Evolutionary conservation across 2,113 vertebrate species (phyloP), one percentile per base, ranked within the genome.

Genomic region (Microtus richardsoni): DNA sequence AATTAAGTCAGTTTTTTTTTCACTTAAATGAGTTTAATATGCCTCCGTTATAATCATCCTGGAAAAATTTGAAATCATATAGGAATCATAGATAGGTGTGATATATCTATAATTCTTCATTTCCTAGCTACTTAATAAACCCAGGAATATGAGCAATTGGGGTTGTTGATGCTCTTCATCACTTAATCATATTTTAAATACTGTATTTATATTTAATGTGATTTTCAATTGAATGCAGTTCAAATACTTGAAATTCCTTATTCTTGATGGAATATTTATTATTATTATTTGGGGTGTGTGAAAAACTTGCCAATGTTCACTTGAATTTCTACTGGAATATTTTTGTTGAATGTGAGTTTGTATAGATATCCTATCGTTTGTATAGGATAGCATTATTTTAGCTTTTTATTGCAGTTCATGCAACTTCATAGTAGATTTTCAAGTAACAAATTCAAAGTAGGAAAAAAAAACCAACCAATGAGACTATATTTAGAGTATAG

Each of bases 171-270:
- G 47, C 10, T 91, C 49, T n/a, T 90, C 28, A 54, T 82, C 88
- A n/a, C n/a, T 83, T 91, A 44, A 73, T 96, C 91, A 26, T 91
- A 2, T 93, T 96, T 91, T 24, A 41, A 97, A 96, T 87, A 26
- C 19, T 89, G 3, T 2, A 88, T 95, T 78, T 16, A 74, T 82
- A 94, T 68, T 80, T 88, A 88, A 41, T 44, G 39, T 92, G 78
- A 82, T 77, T 90, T 84, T 88, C 52, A 33, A 26, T 84, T 39
- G 49, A 80, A 93, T 62, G 2, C 41, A 74, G 36, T 88, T 54
- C 36, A 41, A 30, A 60, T 90, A 58, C 0, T 39, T 73, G 58
- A 74, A 70, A 44, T 85, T 80, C 13, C 39, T 1, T 82, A 52
- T 68, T 91, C 30, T 17, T 1, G 66, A 16, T 24, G 85, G 3